phyloP scores from a whole-genome alignment of 2,888 invertebrate species.

The Cryptocephalus moraei region DNA sequence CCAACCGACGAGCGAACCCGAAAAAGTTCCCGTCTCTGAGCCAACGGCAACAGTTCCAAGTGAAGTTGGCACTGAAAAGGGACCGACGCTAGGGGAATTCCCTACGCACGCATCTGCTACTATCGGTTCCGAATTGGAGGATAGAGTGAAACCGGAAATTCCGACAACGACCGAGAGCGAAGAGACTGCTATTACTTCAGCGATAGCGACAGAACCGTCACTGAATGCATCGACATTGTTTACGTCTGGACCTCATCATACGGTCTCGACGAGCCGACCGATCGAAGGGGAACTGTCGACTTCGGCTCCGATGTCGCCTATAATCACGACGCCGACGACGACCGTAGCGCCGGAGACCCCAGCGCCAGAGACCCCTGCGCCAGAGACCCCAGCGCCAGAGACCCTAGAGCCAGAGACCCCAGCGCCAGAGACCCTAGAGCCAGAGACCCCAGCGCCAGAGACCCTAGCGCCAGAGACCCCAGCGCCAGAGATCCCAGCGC shows the following conservation, averaged over 20 bases:
- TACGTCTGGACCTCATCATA: constrained; percentile 17
- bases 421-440: not conserved
- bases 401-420: no score
- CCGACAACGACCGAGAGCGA: not conserved
- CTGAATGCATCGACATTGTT: constrained; percentile 9
- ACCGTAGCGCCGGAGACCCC: constrained; percentile 9
- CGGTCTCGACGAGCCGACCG: constrained; percentile 13
- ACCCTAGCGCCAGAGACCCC: constrained; percentile 13
- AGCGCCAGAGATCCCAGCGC: not conserved
- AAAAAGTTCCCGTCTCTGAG: no score
- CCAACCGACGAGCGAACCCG: no score
- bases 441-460: constrained; percentile 6
- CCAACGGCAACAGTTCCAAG: no score
- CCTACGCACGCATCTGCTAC: not conserved
- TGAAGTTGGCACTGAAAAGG: not conserved
- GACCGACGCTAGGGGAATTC: not conserved
- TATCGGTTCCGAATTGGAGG: not conserved
- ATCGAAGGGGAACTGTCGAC: constrained; percentile 29
- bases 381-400: not conserved
- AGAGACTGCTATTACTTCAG: not conserved
- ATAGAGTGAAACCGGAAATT: not conserved
- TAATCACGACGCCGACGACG: constrained; percentile 8
- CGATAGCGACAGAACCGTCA: constrained; percentile 6
- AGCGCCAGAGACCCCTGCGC: constrained; percentile 11
- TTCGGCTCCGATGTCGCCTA: constrained; percentile 18